Evolutionary conservation across 2,888 invertebrate genomes (phyloP).

Genomic region (Macrostomum cliftonense): DNA sequence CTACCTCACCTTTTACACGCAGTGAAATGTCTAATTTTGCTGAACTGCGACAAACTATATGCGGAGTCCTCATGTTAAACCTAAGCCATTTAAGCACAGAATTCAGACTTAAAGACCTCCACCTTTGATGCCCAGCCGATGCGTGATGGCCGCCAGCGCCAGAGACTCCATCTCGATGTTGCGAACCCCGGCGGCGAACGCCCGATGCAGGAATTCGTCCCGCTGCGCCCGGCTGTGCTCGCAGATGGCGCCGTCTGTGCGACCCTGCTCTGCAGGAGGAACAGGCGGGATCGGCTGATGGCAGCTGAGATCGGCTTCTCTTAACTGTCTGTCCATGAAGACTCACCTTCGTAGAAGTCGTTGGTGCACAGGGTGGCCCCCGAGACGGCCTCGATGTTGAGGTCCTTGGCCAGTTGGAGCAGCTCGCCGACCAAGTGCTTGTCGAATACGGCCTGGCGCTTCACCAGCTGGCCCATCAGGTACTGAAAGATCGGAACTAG

Average conservation of each 20-base stretch:
- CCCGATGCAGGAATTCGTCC: slow-evolving; percentile 55
- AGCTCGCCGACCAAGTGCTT: slow-evolving; percentile 59
- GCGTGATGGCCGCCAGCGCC: slow-evolving; percentile 75
- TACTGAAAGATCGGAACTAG: slow-evolving; percentile 22
- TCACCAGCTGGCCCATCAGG: slow-evolving; percentile 26
- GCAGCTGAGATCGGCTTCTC: too few species aligned
- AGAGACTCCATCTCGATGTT: slow-evolving; percentile 95
- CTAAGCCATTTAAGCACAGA: too few species aligned
- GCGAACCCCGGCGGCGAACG: slow-evolving; percentile 50
- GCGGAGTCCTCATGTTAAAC: too few species aligned
- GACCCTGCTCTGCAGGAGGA: slow-evolving; percentile 57
- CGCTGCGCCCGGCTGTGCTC: slow-evolving; percentile 76
- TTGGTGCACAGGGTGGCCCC: slow-evolving; percentile 90
- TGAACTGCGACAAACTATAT: too few species aligned
- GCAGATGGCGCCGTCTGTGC: slow-evolving; percentile 87
- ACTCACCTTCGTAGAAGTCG: slow-evolving; percentile 68
- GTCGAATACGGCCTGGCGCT: slow-evolving; percentile 61
- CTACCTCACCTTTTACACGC: too few species aligned
- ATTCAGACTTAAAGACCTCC: too few species aligned
- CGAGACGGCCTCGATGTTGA: slow-evolving; percentile 49
- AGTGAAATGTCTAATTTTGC: too few species aligned
- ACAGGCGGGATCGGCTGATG: not conserved
- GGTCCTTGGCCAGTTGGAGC: slow-evolving; percentile 49
- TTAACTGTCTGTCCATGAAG: not conserved
- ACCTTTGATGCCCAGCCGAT: slow-evolving; percentile 69